A percentile compares a stretch with the other conserved stretches of the same genome.
Evolutionary conservation across 2,113 vertebrate genomes (phyloP).

Genomic region (Scopus umbretta): DNA sequence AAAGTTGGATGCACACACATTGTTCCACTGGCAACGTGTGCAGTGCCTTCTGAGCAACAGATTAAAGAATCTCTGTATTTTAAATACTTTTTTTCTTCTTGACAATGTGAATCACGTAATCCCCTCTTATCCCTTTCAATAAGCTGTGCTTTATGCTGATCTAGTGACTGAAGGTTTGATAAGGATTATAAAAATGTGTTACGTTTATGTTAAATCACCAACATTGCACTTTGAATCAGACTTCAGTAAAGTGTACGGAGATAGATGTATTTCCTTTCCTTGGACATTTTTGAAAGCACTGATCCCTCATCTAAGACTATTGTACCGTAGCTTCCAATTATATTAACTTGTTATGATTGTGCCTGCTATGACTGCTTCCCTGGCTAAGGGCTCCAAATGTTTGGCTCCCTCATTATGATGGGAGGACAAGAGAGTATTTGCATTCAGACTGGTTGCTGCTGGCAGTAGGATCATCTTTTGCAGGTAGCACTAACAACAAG

Average conservation of each 20-base stretch:
- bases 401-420: background rate
- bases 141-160: constrained; percentile 46
- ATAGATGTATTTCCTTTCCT: background rate
- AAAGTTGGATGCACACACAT: background rate
- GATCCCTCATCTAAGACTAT: background rate
- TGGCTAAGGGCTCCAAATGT: background rate
- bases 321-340: background rate
- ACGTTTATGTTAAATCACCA: constrained; percentile 49
- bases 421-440: background rate
- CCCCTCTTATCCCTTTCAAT: constrained; percentile 55
- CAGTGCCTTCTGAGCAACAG: constrained; percentile 32
- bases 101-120: constrained; percentile 48
- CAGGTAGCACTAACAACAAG: background rate
- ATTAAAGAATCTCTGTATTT: constrained; percentile 53
- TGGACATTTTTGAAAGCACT: background rate
- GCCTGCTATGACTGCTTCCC: background rate
- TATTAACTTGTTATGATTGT: background rate
- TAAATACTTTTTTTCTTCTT: constrained; percentile 17
- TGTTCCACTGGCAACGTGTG: background rate
- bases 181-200: constrained; percentile 61
- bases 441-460: background rate
- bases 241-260: background rate
- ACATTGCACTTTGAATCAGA: background rate
- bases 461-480: background rate
- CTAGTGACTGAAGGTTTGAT: constrained; percentile 55